phyloP scores from a whole-genome alignment of 2,797 vertebrate species.

The Eulemur coronatus region DNA sequence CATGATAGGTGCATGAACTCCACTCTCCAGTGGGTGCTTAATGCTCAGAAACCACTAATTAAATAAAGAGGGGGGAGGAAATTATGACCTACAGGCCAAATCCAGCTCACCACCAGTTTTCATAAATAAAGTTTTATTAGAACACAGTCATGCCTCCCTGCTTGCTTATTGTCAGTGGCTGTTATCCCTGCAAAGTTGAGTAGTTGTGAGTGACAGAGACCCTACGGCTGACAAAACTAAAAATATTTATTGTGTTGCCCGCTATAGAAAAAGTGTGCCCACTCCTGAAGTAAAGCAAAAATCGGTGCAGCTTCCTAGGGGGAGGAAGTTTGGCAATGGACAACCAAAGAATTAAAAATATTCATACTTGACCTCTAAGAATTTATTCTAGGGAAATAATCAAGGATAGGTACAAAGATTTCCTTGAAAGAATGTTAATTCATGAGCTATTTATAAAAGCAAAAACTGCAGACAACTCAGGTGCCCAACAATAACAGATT shows the following conservation, averaged over 20 bases:
- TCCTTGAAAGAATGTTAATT: not conserved
- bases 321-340: not conserved
- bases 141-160: accelerated
- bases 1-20: accelerated
- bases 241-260: not conserved
- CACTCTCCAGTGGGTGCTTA: not conserved
- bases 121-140: not conserved
- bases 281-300: not conserved
- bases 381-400: not conserved
- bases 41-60: not conserved
- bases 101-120: not conserved
- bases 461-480: not conserved
- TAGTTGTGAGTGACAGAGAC: not conserved
- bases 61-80: not conserved
- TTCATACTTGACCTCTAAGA: not conserved
- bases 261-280: not conserved
- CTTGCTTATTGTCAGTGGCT: not conserved
- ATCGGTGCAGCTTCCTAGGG: not conserved
- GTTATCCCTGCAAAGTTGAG: not conserved
- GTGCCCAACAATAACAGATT: too few relatives aligned
- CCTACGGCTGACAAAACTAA: not conserved
- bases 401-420: not conserved
- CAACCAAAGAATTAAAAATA: not conserved
- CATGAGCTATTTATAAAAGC: not conserved
- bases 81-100: not conserved